These are phyloP conservation scores for Trematomus loennbergii DNA, from an alignment of 2,113 vertebrate species.

Conservation along the genomic window DNA sequence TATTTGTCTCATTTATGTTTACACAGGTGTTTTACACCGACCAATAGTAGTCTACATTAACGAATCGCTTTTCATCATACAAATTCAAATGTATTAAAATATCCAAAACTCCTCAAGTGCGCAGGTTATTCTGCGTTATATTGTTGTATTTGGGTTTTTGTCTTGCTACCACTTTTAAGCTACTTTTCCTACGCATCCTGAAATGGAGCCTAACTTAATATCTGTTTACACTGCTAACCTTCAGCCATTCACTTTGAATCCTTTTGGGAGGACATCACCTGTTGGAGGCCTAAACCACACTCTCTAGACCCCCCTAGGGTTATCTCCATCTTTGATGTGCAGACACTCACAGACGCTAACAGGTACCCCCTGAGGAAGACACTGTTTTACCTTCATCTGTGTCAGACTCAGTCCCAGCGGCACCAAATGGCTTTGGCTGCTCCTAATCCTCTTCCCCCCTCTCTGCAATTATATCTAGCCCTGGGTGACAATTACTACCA, in stretches of 20 bases:
- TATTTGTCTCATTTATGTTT: not conserved
- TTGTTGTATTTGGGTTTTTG: not conserved
- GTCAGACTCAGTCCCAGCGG: constrained; percentile 68
- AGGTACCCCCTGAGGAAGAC: constrained; percentile 46
- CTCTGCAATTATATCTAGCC: constrained; percentile 78
- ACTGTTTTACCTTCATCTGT: constrained; percentile 59
- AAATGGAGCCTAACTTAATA: not conserved
- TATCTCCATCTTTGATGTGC: constrained; percentile 55
- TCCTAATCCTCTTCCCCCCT: constrained; percentile 65
- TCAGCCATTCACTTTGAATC: not conserved
- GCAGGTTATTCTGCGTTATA: not conserved
- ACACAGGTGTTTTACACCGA: not conserved
- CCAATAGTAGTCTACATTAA: fast-evolving
- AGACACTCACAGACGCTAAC: constrained; percentile 46
- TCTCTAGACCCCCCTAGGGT: not conserved
- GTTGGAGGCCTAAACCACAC: constrained; percentile 1
- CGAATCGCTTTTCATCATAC: not conserved
- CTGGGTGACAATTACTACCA: constrained; percentile 81
- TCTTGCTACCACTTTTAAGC: too few relatives aligned
- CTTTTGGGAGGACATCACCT: constrained; percentile 23
- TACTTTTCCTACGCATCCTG: not conserved
- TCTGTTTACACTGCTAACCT: not conserved
- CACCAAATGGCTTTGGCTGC: constrained; percentile 76
- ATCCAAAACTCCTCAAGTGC: not conserved
- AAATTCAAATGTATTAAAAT: not conserved